phyloP scores from a whole-genome alignment of 1,140 invertebrate genomes.

The Helicoverpa zea region DNA sequence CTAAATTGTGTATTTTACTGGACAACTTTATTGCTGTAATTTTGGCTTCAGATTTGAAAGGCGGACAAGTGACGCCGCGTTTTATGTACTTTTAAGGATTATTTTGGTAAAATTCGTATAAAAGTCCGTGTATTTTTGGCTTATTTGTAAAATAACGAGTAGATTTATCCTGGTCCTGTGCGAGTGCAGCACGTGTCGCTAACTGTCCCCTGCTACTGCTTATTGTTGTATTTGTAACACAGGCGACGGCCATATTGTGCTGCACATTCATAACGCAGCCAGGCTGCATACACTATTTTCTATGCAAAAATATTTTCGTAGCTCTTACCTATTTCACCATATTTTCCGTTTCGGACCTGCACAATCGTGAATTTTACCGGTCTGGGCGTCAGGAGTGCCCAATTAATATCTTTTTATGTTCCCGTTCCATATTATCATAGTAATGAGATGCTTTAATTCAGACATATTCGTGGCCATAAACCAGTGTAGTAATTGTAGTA shows the following conservation, averaged over 20 bases:
- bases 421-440: constrained; percentile 46
- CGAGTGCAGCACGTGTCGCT: constrained; percentile 58
- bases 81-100: neutral
- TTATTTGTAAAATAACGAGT: constrained; percentile 26
- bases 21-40: constrained; percentile 34
- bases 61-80: constrained; percentile 1
- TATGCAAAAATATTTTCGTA: constrained; percentile 39
- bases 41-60: constrained; percentile 22
- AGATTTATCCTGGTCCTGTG: constrained; percentile 42
- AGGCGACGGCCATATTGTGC: constrained; percentile 34
- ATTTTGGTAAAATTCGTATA: neutral
- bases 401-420: constrained; percentile 53
- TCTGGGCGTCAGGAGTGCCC: neutral
- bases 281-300: constrained; percentile 40
- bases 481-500: constrained; percentile 31
- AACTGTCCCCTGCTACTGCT: constrained; percentile 60
- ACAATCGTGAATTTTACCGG: constrained; percentile 21
- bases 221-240: constrained; percentile 55
- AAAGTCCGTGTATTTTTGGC: constrained; percentile 42
- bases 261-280: constrained; percentile 50
- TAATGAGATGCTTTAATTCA: constrained; percentile 45
- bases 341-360: neutral
- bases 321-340: constrained; percentile 31
- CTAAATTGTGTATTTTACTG: constrained; percentile 30
- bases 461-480: constrained; percentile 18